Base-by-base conservation (phyloP, 2,888 invertebrate species). In the Tridacna gigas region DNA sequence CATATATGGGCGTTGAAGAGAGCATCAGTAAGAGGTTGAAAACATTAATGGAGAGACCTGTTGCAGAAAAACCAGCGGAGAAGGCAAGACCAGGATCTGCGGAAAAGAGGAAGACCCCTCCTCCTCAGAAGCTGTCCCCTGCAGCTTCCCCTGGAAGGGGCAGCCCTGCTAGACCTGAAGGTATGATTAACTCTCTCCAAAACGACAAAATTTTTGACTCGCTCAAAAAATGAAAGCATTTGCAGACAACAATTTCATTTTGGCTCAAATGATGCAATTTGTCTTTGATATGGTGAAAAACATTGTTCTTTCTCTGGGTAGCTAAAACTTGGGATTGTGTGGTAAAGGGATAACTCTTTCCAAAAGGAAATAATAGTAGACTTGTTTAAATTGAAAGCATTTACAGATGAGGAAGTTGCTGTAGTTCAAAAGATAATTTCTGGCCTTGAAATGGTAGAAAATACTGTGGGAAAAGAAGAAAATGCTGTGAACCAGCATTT, bases 1-100 rank as follows among this genome's bases (percentile, higher is more conserved):
- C 91, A 9, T 93, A 91, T 85, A 89, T 94, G 86, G 86, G 89
- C 47, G 91, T 92, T 22, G 94, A 93, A 74, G 93, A 94, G 51
- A 88, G 84, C n/a, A 94, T 94, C 77, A 92, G 90, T 79, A 91
- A 89, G 56, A 91, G 90, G 28, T 89, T 94, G 82, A 86, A 84
- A 56, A 76, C 69, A 1, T 67, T 86, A 74, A 88, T 86, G 85
- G 86, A 88, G 9, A 84, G 80, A 61, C 82, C 82, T 11, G 79
- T 63, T 26, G 82, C 45, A 12, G 83, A 79, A 47, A 78, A 28
- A 18, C 69, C 79, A 18, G 82, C 66, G 13, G 82, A 71, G 25
- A 79, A 71, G 61, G 78, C 67, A 37, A 80, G 79, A 15, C 81
- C 81, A 25, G 82, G 71, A 26, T 81, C 88, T 15, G 88, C 74